phyloP scores from a whole-genome alignment of 1,140 invertebrate species.

The Drosophila kikkawai region DNA sequence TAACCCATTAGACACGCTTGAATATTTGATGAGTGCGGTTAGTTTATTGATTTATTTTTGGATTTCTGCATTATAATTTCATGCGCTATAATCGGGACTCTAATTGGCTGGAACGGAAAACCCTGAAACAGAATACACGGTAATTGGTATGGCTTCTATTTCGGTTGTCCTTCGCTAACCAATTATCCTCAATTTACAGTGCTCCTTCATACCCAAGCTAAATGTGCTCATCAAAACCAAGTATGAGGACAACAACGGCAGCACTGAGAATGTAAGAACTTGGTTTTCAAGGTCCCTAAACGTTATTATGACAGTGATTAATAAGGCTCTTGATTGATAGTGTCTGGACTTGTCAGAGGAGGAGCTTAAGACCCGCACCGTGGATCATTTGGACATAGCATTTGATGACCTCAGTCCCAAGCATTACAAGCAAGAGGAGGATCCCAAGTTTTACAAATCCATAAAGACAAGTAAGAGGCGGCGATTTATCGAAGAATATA shows the following conservation, averaged over 20 bases:
- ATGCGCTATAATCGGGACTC: constrained; percentile 37
- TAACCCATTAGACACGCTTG: constrained; percentile 11
- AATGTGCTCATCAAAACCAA: constrained; percentile 94
- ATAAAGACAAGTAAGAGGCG: constrained; percentile 87
- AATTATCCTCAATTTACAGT: constrained; percentile 87
- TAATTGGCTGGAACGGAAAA: constrained; percentile 32
- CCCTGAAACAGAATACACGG: constrained; percentile 87
- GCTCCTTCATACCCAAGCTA: constrained; percentile 96
- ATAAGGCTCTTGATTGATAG: constrained; percentile 85
- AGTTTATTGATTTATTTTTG: constrained; percentile 42
- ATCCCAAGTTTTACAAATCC: constrained; percentile 93
- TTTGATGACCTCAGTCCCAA: constrained; percentile 94
- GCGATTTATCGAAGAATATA: background rate
- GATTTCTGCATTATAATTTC: constrained; percentile 36
- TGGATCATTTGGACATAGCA: constrained; percentile 95
- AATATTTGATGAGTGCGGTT: constrained; percentile 10
- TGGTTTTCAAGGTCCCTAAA: background rate
- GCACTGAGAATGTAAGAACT: constrained; percentile 92
- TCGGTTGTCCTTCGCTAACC: constrained; percentile 25
- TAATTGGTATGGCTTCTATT: constrained; percentile 84
- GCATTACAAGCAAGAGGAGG: constrained; percentile 96
- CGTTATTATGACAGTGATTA: background rate
- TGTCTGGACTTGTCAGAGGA: constrained; percentile 90
- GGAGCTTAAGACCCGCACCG: constrained; percentile 89
- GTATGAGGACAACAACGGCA: constrained; percentile 96